Conservation (phyloP, 2,888 invertebrate genomes). For the Calameuta pallipes region DNA sequence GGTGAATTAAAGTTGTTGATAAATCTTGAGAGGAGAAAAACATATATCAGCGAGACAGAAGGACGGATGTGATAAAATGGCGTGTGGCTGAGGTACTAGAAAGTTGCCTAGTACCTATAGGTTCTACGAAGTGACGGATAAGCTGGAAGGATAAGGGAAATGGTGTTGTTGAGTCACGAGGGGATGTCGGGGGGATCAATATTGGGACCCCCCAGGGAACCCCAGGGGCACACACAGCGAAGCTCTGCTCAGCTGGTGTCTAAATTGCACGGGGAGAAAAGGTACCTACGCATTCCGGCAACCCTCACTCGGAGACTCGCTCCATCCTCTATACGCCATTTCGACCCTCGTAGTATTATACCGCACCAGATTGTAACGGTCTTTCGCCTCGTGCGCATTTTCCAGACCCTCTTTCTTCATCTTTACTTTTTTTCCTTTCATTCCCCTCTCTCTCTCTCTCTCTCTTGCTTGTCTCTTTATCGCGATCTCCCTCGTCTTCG, state of each 20-base stretch:
- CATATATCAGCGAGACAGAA: constrained; percentile 9
- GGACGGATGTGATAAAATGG: background rate
- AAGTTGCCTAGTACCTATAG: background rate
- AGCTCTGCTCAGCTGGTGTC: constrained; percentile 23
- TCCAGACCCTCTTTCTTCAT: constrained; percentile 3
- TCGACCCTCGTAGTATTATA: background rate
- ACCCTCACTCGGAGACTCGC: constrained; percentile 8
- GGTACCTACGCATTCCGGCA: constrained; percentile 13
- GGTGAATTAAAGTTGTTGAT: background rate
- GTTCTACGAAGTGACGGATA: background rate
- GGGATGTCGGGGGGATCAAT: constrained; percentile 42
- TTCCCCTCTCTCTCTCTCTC: no score
- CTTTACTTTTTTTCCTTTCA: constrained; percentile 6
- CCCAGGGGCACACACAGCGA: constrained; percentile 40
- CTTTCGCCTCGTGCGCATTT: constrained; percentile 2
- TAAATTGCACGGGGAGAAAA: constrained; percentile 31
- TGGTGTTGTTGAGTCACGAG: constrained; percentile 30
- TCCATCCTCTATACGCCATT: constrained; percentile 9
- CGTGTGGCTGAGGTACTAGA: constrained; percentile 1
- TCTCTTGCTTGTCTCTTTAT: background rate
- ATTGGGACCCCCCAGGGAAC: constrained; percentile 52
- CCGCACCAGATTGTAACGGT: constrained; percentile 6
- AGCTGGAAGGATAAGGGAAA: constrained; percentile 18
- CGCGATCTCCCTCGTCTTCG: background rate
- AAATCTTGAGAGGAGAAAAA: background rate